Percentiles rank a stretch among this genome's conserved stretches.
phyloP scores from a whole-genome alignment of 2,113 vertebrate genomes.

The Chiloscyllium plagiosum region DNA sequence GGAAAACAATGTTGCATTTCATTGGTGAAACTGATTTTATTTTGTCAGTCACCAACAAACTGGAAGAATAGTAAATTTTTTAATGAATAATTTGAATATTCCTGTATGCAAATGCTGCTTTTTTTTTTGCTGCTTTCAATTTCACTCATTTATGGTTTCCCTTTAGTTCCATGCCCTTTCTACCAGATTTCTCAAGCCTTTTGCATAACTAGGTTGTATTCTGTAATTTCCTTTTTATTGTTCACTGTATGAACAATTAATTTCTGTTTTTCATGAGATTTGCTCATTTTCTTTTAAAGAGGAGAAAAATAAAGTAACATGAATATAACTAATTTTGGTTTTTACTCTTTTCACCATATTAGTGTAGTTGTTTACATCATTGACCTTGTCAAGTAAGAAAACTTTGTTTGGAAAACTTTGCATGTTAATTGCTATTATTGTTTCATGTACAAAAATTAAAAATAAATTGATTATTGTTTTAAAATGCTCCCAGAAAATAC shows the following conservation, averaged over 20 bases:
- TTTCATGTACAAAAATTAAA: background rate
- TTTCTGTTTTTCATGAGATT: background rate
- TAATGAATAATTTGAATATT: no score
- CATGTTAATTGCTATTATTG: background rate
- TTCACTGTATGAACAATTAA: background rate
- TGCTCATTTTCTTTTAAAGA: background rate
- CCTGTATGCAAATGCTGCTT: background rate
- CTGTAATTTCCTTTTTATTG: background rate
- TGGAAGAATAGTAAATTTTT: background rate
- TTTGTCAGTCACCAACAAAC: background rate
- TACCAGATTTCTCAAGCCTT: background rate
- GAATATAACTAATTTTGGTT: background rate
- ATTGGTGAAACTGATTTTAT: background rate
- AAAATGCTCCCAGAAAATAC: no score
- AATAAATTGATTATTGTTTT: background rate
- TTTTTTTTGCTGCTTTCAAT: background rate
- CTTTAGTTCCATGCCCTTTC: background rate
- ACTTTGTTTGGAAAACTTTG: background rate
- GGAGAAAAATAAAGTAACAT: background rate
- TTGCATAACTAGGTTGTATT: background rate
- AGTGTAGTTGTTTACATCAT: background rate
- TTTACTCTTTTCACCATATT: background rate
- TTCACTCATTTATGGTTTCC: background rate
- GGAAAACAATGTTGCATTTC: background rate
- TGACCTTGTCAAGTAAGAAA: background rate